Conservation (phyloP, 92 coral and sea anemone species). For the Anthopleura xanthogrammica region DNA sequence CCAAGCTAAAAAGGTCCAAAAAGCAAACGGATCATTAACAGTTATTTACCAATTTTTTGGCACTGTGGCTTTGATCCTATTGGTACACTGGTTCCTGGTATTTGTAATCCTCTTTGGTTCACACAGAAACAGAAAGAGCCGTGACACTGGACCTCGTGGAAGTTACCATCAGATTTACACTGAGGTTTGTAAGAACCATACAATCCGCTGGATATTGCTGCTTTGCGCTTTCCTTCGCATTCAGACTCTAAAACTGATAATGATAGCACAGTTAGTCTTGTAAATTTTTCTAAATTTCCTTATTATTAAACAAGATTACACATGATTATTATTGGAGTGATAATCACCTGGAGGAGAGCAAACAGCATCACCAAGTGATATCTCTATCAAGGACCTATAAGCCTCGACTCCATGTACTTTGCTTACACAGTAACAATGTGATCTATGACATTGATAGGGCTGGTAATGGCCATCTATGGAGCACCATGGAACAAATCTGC, state of each 20-base stretch:
- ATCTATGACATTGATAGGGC: constrained; percentile 58
- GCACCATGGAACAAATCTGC: constrained; percentile 77
- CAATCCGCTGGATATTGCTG: constrained; percentile 6
- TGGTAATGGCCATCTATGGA: constrained; percentile 64
- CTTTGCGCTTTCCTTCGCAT: constrained; percentile 32
- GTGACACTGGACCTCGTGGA: constrained; percentile 63
- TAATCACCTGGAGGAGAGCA: constrained; percentile 28
- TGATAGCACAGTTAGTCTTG: not conserved
- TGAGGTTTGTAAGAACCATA: constrained; percentile 32
- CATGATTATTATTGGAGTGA: not conserved
- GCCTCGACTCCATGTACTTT: constrained; percentile 64
- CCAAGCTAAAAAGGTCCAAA: too few relatives aligned
- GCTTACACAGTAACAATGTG: constrained; percentile 74
- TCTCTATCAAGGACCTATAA: constrained; percentile 53
- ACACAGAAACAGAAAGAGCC: constrained; percentile 71
- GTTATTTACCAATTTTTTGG: constrained; percentile 58
- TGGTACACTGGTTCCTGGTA: constrained; percentile 49
- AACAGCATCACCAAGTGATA: constrained; percentile 62
- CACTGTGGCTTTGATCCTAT: constrained; percentile 61
- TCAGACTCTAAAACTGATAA: constrained; percentile 3
- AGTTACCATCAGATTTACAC: constrained; percentile 56
- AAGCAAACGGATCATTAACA: not conserved
- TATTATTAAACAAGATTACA: too few relatives aligned
- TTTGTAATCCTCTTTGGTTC: constrained; percentile 54
- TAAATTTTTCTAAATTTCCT: too few relatives aligned